Percentiles rank a stretch among this genome's conserved stretches.
Conservation (phyloP, 2,888 invertebrate genomes). For the Epinotia bilunana region DNA sequence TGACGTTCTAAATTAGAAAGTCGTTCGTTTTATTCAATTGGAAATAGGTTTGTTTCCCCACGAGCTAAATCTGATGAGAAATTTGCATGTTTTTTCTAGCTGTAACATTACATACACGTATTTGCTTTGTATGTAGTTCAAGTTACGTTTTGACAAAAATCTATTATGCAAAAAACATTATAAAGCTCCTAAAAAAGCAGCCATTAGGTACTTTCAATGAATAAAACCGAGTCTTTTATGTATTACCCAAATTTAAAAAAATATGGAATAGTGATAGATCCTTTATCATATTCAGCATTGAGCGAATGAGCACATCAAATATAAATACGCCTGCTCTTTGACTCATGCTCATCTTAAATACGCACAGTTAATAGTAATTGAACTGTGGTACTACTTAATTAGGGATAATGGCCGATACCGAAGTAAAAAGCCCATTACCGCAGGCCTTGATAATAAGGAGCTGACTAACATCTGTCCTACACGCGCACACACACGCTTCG, state of each 20-base stretch:
- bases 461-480: slow-evolving; percentile 6
- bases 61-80: background rate
- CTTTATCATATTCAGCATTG: background rate
- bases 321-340: background rate
- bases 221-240: too few relatives aligned
- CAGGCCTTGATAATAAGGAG: background rate
- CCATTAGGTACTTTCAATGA: too few relatives aligned
- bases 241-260: too few relatives aligned
- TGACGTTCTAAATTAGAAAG: background rate
- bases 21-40: background rate
- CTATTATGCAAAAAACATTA: too few relatives aligned
- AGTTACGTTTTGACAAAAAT: too few relatives aligned
- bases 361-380: too few relatives aligned
- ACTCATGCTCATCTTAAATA: too few relatives aligned
- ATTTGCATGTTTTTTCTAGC: too few relatives aligned
- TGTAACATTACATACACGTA: too few relatives aligned
- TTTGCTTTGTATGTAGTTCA: too few relatives aligned
- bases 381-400: background rate
- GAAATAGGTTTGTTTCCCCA: background rate
- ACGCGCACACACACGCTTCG: background rate
- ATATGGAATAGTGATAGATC: background rate
- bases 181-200: too few relatives aligned
- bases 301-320: background rate
- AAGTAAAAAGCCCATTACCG: slow-evolving; percentile 4
- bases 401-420: background rate